Evolutionary conservation across 2,888 invertebrate genomes (phyloP), one percentile per base, ranked within the genome.

Genomic region (Frankliniella intonsa): DNA sequence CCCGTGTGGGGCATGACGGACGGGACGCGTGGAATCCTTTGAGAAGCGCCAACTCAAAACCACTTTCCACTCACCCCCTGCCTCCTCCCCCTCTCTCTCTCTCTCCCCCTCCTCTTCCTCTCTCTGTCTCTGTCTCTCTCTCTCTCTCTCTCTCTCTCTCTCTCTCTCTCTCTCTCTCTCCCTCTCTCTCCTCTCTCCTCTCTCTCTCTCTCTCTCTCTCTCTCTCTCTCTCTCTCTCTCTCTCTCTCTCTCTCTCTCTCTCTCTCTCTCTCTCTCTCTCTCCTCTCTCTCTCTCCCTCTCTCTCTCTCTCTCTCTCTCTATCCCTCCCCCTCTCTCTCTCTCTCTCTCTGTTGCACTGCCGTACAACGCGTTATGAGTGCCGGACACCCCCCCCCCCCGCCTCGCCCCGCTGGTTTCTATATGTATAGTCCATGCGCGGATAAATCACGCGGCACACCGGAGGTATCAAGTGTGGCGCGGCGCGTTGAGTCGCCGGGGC

Each of bases 1-100:
- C 38, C 38, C 38, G 38, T 38, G 38, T 38, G 38, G 38, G 38
- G 38, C 38, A 55, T 55, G 55, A 55, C 55, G 55, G 7, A 25
- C 62, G 25, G 69, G 69, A 10, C 69, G 8, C 25, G 25, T 25
- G 69, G 69, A 76, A 76, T 76, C 69, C 69, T 76, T 76, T 76
- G 69, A 76, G 69, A 19, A 14, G 55, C 14, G 14, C 55, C 38
- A 38, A 38, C 38, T 38, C 38, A 38, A 38, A 38, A 38, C 38
- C 38, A 38, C 38, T 38, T 38, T 38, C 38, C 62, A n/a, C n/a
- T 14, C 62, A 17, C 62, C 14, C 14, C 62, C 62, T 19, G 1
- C 62, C 62, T 10, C 62, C 62, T 7, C 62, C 62, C 0, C 7
- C 5, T 38, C 38, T 0, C 62, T 17, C 62, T 7, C 62, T 14